Base-by-base conservation (phyloP, 1,140 invertebrate genomes). In the Solenopsis fugax region DNA sequence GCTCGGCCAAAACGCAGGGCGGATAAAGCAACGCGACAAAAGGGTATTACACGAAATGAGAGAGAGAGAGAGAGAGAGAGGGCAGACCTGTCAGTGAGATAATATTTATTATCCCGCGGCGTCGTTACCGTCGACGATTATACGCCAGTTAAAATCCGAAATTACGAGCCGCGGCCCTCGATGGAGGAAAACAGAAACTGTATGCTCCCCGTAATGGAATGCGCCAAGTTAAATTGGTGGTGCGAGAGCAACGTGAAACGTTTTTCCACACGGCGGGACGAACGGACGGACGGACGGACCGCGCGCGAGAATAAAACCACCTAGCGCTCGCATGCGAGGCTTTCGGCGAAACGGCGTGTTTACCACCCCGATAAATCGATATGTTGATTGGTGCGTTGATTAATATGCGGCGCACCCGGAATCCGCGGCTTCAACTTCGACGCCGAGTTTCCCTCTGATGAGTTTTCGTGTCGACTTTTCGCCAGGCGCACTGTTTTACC, bases 51-150 rank as follows among this genome's bases (percentile, higher is more conserved):
- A 29, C 2, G 10, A 10, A 24, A 4, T 13, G 60, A 9, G 62
- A 4, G 29, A n/a, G 37, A 34, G 52, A 24, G 52, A 29, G 24
- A 10, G 41, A 41, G 9, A 37, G 34, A 24, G 3, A 37, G n/a
- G 1, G 9, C 18, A 48, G 37, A n/a, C 37, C 37, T 29, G 48
- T 48, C 56, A 41, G 84, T 58, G 73, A 80, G 84, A 80, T 84
- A 80, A 85, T 85, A 81, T 85, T 85, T 85, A 85, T 85, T 85
- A 78, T 85, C 58, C 58, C 58, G 58, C 71, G 73, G 58, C 34
- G 48, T 80, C 84, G 84, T 80, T 85, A 80, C 52, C 75, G 60
- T 67, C 58, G 24, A 85, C 84, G 75, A 85, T 85, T 85, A 84
- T 84, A 84, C 54, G 67, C 67, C 80, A 60, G 69, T 84, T 84